A percentile compares a stretch with the other conserved stretches of the same genome.
These are phyloP conservation scores for Acanthosepion pharaonis DNA, from an alignment of 2,888 invertebrate species.

Conservation along the genomic window DNA sequence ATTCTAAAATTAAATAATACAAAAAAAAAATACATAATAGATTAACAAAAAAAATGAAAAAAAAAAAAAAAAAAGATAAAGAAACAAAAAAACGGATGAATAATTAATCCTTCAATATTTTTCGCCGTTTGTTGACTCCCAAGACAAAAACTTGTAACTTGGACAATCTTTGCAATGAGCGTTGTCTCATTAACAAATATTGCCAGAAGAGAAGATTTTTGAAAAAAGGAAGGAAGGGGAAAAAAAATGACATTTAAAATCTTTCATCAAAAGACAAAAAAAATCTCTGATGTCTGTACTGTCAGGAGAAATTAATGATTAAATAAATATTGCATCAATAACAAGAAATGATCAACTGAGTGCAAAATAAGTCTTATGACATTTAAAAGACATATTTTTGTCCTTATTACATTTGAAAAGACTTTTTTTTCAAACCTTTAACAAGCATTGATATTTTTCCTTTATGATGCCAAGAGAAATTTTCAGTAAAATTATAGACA, in stretches of 20 bases:
- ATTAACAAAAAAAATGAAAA: too few relatives aligned
- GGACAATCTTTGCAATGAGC: slow-evolving; percentile 4
- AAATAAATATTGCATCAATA: neutral
- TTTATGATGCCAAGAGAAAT: too few relatives aligned
- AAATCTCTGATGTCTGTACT: neutral
- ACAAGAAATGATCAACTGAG: neutral
- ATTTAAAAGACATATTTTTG: too few relatives aligned
- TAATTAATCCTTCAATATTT: slow-evolving; percentile 6
- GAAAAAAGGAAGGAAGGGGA: too few relatives aligned
- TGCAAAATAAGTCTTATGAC: too few relatives aligned
- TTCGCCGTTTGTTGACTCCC: neutral
- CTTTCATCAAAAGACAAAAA: neutral
- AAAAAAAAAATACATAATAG: too few relatives aligned
- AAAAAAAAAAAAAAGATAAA: neutral
- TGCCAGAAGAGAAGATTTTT: neutral
- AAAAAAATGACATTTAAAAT: neutral
- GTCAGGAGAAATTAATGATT: neutral
- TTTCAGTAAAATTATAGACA: too few relatives aligned
- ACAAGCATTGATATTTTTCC: too few relatives aligned
- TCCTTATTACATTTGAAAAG: too few relatives aligned
- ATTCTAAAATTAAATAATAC: too few relatives aligned
- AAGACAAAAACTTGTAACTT: neutral
- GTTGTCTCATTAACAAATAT: neutral
- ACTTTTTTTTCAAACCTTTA: too few relatives aligned
- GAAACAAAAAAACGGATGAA: neutral